A percentile compares a stretch with the other conserved stretches of the same genome.
These are phyloP conservation scores for Ovis aries DNA, from an alignment of 2,113 vertebrate species.

Conservation along the genomic window DNA sequence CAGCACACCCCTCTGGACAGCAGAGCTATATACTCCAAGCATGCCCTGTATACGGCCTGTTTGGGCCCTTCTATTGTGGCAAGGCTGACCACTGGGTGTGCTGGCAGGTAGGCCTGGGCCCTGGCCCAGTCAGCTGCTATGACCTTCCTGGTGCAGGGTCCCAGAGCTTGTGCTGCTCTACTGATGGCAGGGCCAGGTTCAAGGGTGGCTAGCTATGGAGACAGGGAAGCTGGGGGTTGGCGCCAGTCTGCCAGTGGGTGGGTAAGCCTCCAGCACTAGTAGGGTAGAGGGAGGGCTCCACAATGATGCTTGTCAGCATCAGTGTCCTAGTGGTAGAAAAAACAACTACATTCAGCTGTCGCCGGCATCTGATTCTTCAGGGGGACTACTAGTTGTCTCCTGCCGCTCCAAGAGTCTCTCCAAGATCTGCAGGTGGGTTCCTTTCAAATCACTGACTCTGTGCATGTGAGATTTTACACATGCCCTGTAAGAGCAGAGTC, in stretches of 20 bases:
- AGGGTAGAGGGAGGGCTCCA: background rate
- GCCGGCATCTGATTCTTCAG: background rate
- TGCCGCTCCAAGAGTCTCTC: background rate
- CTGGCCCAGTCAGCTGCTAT: background rate
- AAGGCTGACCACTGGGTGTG: background rate
- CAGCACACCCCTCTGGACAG: background rate
- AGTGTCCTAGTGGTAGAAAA: background rate
- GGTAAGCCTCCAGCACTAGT: background rate
- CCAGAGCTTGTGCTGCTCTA: background rate
- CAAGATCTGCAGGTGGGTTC: background rate
- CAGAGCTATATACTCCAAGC: background rate
- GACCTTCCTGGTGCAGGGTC: background rate
- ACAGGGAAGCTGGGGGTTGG: background rate
- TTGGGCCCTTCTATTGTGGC: background rate
- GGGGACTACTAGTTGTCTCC: background rate
- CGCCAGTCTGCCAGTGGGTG: background rate
- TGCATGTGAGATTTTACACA: background rate
- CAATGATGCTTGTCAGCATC: background rate
- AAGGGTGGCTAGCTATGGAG: background rate
- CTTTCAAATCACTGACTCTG: background rate
- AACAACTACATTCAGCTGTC: background rate
- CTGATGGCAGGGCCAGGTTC: background rate
- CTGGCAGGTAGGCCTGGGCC: background rate
- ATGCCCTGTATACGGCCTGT: background rate
- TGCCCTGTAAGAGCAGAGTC: background rate